phyloP scores from a whole-genome alignment of 53 echinoderm and acorn worm species.

The Mesocentrotus franciscanus region DNA sequence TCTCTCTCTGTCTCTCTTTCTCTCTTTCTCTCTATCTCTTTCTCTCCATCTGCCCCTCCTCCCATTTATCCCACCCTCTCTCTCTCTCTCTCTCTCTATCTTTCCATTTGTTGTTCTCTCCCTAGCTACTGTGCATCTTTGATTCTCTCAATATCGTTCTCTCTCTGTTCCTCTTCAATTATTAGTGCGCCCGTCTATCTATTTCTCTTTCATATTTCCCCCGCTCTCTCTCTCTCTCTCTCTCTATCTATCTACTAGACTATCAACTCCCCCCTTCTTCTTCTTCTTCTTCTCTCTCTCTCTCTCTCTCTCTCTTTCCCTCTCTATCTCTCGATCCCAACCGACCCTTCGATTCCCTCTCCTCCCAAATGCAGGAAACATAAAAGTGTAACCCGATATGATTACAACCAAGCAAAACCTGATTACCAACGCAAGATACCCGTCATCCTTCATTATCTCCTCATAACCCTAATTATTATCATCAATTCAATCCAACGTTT shows the following conservation, averaged over 20 bases:
- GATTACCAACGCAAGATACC: background rate
- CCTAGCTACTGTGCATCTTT: too few relatives aligned
- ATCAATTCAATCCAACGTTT: background rate
- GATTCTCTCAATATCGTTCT: background rate
- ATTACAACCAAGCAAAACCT: background rate
- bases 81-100: background rate
- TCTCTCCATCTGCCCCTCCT: background rate
- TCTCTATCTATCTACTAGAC: background rate
- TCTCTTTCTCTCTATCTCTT: background rate
- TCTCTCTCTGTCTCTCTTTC: background rate
- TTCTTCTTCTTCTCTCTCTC: too few relatives aligned
- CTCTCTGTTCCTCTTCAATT: background rate
- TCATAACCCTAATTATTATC: constrained; percentile 5
- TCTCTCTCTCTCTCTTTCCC: too few relatives aligned
- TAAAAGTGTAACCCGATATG: background rate
- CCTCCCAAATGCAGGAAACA: background rate
- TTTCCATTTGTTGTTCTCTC: background rate
- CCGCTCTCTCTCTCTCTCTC: background rate
- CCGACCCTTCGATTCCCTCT: background rate
- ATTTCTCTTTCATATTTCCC: background rate
- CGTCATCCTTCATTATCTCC: constrained; percentile 16
- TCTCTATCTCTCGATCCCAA: background rate
- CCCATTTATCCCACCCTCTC: background rate
- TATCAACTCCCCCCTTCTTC: too few relatives aligned
- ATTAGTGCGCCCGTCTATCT: too few relatives aligned